Percentiles rank a stretch among this genome's conserved stretches.
Conservation (phyloP, 2,113 vertebrate genomes). For the Castor canadensis region DNA sequence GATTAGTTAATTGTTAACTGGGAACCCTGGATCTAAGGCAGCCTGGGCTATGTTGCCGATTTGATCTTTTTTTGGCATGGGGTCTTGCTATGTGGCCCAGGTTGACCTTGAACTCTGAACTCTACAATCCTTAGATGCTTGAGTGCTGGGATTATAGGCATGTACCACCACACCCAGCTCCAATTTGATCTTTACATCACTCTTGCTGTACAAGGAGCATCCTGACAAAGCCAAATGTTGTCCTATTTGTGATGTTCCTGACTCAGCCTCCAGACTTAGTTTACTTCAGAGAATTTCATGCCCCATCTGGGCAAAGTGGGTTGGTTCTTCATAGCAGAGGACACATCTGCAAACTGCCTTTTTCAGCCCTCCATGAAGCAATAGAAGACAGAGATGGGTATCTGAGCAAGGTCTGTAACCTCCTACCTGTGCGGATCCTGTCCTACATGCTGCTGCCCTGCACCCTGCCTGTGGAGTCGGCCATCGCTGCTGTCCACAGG, state of each 20-base stretch:
- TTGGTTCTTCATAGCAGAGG: background rate
- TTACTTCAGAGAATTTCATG: too few species aligned
- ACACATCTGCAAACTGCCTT: fast-evolving
- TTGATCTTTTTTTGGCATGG: background rate
- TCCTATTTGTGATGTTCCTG: too few species aligned
- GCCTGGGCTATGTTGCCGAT: fast-evolving
- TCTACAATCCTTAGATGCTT: too few species aligned
- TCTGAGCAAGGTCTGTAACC: constrained; percentile 83
- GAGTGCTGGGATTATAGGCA: background rate
- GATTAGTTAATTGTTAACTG: fast-evolving
- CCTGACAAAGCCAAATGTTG: too few species aligned
- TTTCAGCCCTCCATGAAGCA: constrained; percentile 88
- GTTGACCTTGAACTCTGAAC: background rate
- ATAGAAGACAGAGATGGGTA: constrained; percentile 84
- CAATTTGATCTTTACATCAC: background rate
- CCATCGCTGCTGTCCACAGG: constrained; percentile 87
- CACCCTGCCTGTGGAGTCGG: constrained; percentile 91
- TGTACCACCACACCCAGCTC: background rate
- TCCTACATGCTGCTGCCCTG: constrained; percentile 92
- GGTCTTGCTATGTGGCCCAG: background rate
- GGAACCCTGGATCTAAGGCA: fast-evolving
- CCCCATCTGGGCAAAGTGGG: too few species aligned
- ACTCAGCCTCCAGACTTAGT: too few species aligned
- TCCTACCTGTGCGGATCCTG: constrained; percentile 88
- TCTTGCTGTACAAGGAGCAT: background rate